phyloP scores from a whole-genome alignment of 2,113 vertebrate genomes.

The Lagopus muta region DNA sequence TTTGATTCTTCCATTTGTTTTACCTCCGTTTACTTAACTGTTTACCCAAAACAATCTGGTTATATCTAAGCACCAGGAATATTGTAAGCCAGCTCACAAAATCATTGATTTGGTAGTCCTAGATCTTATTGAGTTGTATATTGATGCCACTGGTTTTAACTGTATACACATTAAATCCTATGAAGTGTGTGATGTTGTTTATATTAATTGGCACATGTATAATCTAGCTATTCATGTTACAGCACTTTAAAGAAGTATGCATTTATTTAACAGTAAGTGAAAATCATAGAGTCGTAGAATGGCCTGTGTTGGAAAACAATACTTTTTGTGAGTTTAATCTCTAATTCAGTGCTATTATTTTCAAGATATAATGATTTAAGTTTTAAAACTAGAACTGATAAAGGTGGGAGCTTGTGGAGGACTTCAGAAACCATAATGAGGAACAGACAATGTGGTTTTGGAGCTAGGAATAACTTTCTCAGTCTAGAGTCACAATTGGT shows the following conservation, averaged over 20 bases:
- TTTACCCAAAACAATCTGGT: background rate
- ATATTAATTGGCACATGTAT: background rate
- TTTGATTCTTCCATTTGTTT: background rate
- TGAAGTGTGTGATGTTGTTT: background rate
- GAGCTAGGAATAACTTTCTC: background rate
- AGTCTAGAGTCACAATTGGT: background rate
- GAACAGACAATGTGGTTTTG: background rate
- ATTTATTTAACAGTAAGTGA: background rate
- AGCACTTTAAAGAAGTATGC: background rate
- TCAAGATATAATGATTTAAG: background rate
- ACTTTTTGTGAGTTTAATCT: background rate
- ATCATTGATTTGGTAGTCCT: background rate
- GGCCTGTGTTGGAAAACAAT: background rate
- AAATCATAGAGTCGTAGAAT: background rate
- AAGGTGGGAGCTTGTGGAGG: background rate
- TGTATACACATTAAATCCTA: background rate
- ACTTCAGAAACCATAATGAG: background rate
- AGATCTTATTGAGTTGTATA: background rate
- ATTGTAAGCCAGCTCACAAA: background rate
- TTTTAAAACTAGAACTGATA: background rate
- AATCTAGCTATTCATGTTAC: background rate
- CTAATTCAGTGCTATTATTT: background rate
- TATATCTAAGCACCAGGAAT: background rate
- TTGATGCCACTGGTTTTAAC: background rate
- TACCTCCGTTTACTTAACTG: background rate